Percentiles rank a stretch among this genome's conserved stretches.
phyloP scores from a whole-genome alignment of 2,113 vertebrate species.

The Cromileptes altivelis region DNA sequence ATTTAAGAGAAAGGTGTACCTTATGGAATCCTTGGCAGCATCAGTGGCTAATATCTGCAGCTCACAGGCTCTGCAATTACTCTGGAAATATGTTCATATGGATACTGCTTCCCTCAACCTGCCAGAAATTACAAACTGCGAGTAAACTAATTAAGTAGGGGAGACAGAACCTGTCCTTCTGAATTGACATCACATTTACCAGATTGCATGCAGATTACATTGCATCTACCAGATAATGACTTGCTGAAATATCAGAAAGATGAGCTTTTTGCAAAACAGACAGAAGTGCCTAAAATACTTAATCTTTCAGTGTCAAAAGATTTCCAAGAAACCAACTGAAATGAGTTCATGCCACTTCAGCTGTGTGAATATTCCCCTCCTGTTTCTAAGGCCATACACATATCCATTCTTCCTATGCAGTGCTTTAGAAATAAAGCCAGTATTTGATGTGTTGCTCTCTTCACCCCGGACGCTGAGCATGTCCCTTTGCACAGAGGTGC shows the following conservation, averaged over 20 bases:
- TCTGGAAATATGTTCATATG: conserved; percentile 29
- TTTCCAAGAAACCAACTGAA: background rate
- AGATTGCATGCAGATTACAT: conserved; percentile 40
- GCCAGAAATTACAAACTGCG: conserved; percentile 46
- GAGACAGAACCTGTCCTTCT: conserved; percentile 36
- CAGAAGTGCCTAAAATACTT: background rate
- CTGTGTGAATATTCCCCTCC: background rate
- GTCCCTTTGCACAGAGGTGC: background rate
- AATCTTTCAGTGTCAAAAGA: background rate
- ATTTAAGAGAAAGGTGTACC: conserved; percentile 30
- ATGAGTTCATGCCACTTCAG: background rate
- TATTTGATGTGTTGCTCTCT: background rate
- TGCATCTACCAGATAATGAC: conserved; percentile 21
- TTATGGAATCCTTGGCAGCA: conserved; percentile 41
- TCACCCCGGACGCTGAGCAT: background rate
- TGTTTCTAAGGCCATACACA: background rate
- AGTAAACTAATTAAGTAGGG: conserved; percentile 53
- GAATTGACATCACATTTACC: conserved; percentile 10
- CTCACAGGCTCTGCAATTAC: conserved; percentile 35
- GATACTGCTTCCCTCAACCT: conserved; percentile 22
- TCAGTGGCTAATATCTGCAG: conserved; percentile 19
- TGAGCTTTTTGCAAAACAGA: conserved; percentile 9
- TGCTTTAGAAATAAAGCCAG: background rate
- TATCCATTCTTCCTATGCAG: background rate
- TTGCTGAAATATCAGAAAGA: conserved; percentile 39